Evolutionary conservation across 2,888 invertebrate genomes (phyloP).

Genomic region (Pantelozetes paolii): DNA sequence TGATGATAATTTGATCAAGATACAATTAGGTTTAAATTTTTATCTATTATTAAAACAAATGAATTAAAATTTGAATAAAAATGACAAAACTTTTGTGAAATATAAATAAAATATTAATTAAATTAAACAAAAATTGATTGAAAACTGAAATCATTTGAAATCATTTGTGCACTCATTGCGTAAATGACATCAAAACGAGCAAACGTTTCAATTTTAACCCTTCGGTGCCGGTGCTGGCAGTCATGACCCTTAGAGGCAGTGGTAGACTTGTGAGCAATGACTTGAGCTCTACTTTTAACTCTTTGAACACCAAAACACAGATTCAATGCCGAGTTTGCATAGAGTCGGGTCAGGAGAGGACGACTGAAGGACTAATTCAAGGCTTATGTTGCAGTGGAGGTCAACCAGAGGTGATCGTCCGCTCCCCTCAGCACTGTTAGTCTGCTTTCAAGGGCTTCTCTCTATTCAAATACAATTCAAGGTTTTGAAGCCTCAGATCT

Average conservation of each 20-base stretch:
- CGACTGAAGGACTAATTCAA: conserved; percentile 40
- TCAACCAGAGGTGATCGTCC: conserved; percentile 29
- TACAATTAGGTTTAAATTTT: too few species aligned
- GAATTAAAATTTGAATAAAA: too few species aligned
- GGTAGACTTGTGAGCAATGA: neutral
- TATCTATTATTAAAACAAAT: too few species aligned
- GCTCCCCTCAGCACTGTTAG: conserved; percentile 20
- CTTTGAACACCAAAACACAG: neutral
- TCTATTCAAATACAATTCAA: neutral
- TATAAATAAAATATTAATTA: too few species aligned
- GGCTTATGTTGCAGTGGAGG: conserved; percentile 24
- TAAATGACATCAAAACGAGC: too few species aligned
- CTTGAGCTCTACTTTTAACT: conserved; percentile 17
- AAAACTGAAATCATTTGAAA: too few species aligned
- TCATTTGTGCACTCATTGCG: too few species aligned
- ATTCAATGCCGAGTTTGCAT: conserved; percentile 33
- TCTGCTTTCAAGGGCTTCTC: conserved; percentile 13
- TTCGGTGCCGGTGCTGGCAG: neutral
- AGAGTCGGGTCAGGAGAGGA: conserved; percentile 38
- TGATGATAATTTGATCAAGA: too few species aligned
- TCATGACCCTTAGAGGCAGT: too few species aligned
- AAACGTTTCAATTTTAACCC: too few species aligned
- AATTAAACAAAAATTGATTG: too few species aligned
- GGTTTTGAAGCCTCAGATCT: neutral
- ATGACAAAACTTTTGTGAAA: too few species aligned